Evolutionary conservation across 2,797 vertebrate species (phyloP).

Genomic region (Ctenosaura bakeri): DNA sequence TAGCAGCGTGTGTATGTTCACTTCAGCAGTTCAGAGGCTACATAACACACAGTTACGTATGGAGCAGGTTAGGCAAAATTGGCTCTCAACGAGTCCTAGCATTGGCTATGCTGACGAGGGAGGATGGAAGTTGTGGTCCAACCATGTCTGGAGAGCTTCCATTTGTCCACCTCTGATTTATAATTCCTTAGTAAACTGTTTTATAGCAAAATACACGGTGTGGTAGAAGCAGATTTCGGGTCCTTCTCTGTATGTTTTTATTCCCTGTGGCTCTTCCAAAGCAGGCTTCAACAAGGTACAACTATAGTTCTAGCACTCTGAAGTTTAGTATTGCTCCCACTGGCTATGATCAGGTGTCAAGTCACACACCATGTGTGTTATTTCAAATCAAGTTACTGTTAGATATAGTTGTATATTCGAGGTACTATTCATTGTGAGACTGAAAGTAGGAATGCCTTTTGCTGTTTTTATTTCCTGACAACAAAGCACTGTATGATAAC

Average conservation of each 20-base stretch:
- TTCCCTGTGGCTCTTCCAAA: too few relatives aligned
- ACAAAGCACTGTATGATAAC: conserved; percentile 44
- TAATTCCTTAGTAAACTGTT: too few relatives aligned
- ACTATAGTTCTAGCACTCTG: background rate
- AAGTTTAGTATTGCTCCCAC: background rate
- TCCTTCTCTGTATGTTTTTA: background rate
- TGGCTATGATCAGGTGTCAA: background rate
- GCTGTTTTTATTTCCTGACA: conserved; percentile 31
- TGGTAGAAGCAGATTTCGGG: background rate
- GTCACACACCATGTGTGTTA: background rate
- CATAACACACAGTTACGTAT: background rate
- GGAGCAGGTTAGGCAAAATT: background rate
- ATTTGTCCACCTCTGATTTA: too few relatives aligned
- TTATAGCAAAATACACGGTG: background rate
- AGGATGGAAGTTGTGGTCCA: too few relatives aligned
- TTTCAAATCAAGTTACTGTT: conserved; percentile 27
- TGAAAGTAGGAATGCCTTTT: conserved; percentile 56
- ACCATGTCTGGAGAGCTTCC: too few relatives aligned
- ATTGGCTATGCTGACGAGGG: too few relatives aligned
- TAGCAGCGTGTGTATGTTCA: background rate
- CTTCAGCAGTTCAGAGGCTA: background rate
- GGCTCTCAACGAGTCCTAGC: too few relatives aligned
- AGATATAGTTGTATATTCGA: conserved; percentile 52
- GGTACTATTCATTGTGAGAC: conserved; percentile 50
- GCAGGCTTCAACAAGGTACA: too few relatives aligned